Conservation (phyloP, 1,140 invertebrate species). For the Bombus picipes region DNA sequence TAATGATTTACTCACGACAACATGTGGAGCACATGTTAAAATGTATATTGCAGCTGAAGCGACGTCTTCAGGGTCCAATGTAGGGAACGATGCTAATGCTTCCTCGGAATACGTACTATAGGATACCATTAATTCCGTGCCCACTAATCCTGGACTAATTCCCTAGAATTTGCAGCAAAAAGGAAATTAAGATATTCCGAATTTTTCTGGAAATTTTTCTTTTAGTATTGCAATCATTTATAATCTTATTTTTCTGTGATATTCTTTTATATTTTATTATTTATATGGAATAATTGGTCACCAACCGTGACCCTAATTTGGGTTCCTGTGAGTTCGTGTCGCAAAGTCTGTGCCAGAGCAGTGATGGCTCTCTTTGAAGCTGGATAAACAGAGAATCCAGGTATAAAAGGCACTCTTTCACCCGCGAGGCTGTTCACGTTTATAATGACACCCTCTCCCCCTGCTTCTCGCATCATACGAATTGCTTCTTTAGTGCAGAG, state of each 20-base stretch:
- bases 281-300: not conserved
- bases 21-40: conserved; percentile 81
- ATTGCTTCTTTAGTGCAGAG: conserved; percentile 84
- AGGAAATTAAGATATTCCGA: conserved; percentile 9
- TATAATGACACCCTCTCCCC: conserved; percentile 61
- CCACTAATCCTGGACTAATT: conserved; percentile 79
- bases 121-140: conserved; percentile 73
- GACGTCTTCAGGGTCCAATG: conserved; percentile 81
- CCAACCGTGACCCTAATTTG: conserved; percentile 74
- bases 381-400: conserved; percentile 83
- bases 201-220: too few relatives aligned
- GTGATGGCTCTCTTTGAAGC: conserved; percentile 85
- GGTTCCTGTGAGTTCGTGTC: conserved; percentile 83
- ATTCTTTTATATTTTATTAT: not conserved
- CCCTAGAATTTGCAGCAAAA: conserved; percentile 61
- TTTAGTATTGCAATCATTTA: not conserved
- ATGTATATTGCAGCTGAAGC: conserved; percentile 82
- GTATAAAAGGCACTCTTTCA: conserved; percentile 81
- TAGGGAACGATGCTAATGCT: conserved; percentile 76
- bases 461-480: conserved; percentile 80
- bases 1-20: conserved; percentile 65
- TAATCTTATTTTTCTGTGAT: too few relatives aligned
- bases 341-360: conserved; percentile 84
- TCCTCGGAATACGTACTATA: conserved; percentile 69
- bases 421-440: conserved; percentile 80